phyloP scores from a whole-genome alignment of 2,797 vertebrate species.

The Parotocinclus haroldoi region DNA sequence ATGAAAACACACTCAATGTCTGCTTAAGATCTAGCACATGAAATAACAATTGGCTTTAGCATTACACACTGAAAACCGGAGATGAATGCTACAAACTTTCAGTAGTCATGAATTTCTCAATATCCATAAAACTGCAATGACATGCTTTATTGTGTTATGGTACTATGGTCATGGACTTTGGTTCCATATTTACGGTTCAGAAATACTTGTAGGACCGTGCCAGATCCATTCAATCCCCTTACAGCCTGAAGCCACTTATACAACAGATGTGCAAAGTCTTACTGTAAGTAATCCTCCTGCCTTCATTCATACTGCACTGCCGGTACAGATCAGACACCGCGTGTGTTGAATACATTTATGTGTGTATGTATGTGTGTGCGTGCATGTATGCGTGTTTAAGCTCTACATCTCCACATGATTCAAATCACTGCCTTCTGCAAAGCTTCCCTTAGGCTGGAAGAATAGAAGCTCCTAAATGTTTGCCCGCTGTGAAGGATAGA shows the following conservation, averaged over 20 bases:
- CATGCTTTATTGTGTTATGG: neutral
- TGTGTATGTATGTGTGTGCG: constrained; percentile 1
- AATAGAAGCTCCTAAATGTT: constrained; percentile 34
- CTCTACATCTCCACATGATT: constrained; percentile 20
- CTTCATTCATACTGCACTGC: constrained; percentile 19
- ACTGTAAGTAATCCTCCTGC: constrained; percentile 21
- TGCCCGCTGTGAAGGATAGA: constrained; percentile 17
- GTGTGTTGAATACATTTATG: constrained; percentile 1
- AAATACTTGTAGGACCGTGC: neutral
- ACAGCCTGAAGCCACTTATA: constrained; percentile 1
- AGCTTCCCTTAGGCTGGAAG: constrained; percentile 8
- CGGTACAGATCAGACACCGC: constrained; percentile 16
- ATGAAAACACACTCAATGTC: too few species aligned
- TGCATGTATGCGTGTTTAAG: constrained; percentile 4
- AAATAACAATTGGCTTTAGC: too few species aligned
- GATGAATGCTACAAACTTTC: too few species aligned
- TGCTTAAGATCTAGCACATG: too few species aligned
- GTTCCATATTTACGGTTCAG: neutral
- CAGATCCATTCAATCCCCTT: constrained; percentile 7
- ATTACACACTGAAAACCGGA: too few species aligned
- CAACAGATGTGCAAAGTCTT: constrained; percentile 1
- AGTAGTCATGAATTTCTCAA: too few species aligned
- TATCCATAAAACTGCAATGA: too few species aligned
- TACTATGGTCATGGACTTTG: neutral
- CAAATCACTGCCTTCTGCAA: constrained; percentile 22